A percentile compares a stretch with the other conserved stretches of the same genome.
These are phyloP conservation scores for Aphaenogaster floridana DNA, from an alignment of 1,140 invertebrate species.

Conservation along the genomic window DNA sequence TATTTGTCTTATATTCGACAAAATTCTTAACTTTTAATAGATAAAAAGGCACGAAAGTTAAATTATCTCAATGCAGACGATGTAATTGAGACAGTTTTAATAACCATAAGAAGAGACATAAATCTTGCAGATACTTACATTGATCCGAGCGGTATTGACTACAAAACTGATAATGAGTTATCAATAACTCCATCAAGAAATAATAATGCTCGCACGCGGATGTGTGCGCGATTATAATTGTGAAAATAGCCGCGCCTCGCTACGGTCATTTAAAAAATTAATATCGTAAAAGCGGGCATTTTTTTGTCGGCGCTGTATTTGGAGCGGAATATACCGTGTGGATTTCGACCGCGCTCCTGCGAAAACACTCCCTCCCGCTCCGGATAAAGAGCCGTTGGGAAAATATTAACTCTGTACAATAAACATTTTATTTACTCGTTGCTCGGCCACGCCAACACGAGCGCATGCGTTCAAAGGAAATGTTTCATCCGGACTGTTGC, in stretches of 20 bases:
- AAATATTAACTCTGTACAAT: constrained; percentile 58
- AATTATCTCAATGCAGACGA: not conserved
- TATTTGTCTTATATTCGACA: not conserved
- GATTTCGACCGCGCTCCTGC: constrained; percentile 18
- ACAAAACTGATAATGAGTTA: not conserved
- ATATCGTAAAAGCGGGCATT: constrained; percentile 10
- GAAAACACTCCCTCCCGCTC: constrained; percentile 9
- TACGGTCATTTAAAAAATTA: constrained; percentile 34
- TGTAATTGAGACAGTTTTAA: not conserved
- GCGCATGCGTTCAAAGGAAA: constrained; percentile 43
- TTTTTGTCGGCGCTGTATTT: not conserved
- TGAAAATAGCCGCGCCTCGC: not conserved
- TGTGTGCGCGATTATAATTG: not conserved
- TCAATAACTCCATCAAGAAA: not conserved
- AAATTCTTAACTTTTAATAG: not conserved
- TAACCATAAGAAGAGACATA: not conserved
- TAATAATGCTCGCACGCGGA: not conserved
- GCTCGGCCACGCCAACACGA: not conserved
- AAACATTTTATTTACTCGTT: constrained; percentile 57
- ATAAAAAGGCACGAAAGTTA: not conserved
- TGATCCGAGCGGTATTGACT: not conserved
- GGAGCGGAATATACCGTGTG: not conserved
- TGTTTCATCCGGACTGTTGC: constrained; percentile 5
- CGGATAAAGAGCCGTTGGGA: constrained; percentile 41
- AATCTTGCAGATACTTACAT: not conserved